Evolutionary conservation across 2,113 vertebrate genomes (phyloP), one percentile per base, ranked within the genome.

Genomic region (Tragelaphus imberbis): DNA sequence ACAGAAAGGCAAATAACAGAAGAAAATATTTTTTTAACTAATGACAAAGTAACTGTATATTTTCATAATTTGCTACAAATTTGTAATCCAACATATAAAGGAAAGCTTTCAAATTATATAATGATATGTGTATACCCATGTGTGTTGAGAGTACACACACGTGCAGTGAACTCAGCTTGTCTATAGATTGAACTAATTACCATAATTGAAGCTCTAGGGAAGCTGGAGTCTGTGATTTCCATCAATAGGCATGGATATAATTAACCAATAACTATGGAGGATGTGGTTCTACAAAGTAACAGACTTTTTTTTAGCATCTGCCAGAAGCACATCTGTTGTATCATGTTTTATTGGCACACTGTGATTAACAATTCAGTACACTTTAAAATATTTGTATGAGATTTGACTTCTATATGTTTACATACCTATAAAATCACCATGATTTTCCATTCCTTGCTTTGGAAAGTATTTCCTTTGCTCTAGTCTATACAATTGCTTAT

Each of bases 221-320:
- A 97, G 11, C 79, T 75, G 51, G 61, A 97, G 51, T 95, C 85
- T 97, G 75, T 97, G 95, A 95, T 97, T 98, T 96, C 84, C 91
- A 96, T 98, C 97, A 95, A 97, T 91, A 96, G 53, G 92, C 90
- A 94, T 36, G 58, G 84, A 92, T 97, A 95, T 97, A 98, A 97
- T 96, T 98, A 97, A 96, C 95, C 96, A 96, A 95, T 96, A 97
- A 90, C 56, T 91, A 88, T 77, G 51, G 93, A 97, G 90, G 95
- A 94, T 97, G 85, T 97, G 82, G 87, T 80, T 93, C 82, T 86
- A 95, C 80, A 97, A 86, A 97, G 61, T 79, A 88, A 91, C 88
- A 95, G 88, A 94, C 81, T 91, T 77, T 91, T 56, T 96, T 97
- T 94, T 56, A 97, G 53, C 95, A 96, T 94, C 94, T 97, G 77